Conservation (phyloP, 2,888 invertebrate species). For the Emmelina monodactyla region DNA sequence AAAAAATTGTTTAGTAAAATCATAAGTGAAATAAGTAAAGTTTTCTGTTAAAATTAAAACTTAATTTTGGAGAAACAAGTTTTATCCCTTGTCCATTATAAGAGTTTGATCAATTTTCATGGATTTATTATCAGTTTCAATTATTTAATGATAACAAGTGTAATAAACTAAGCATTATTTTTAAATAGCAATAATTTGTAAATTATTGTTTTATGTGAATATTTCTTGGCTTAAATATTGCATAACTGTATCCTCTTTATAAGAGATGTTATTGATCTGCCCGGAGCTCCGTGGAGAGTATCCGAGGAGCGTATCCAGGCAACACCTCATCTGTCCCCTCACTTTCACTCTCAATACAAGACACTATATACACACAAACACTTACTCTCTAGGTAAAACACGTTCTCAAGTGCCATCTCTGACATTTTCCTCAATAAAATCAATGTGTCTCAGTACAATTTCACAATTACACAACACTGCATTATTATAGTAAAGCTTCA, state of each 20-base stretch:
- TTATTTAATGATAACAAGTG: no score
- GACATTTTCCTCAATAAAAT: conserved; percentile 37
- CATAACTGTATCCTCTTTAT: conserved; percentile 50
- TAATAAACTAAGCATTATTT: no score
- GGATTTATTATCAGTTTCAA: no score
- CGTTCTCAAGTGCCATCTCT: conserved; percentile 60
- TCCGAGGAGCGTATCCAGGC: conserved; percentile 51
- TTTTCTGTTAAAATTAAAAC: no score
- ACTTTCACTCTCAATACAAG: conserved; percentile 31
- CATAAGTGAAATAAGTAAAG: no score
- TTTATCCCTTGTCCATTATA: no score
- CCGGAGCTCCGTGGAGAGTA: conserved; percentile 35
- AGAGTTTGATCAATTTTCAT: no score
- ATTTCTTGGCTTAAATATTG: conserved; percentile 31
- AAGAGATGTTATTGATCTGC: conserved; percentile 61
- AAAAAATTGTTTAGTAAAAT: no score
- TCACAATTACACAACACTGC: conserved; percentile 30
- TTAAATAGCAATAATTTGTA: no score
- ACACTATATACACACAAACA: conserved; percentile 24
- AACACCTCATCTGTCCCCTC: conserved; percentile 52
- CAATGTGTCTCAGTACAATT: conserved; percentile 22
- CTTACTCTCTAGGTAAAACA: conserved; percentile 64
- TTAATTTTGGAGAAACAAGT: no score
- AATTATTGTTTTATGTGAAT: no score
- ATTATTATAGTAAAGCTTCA: conserved; percentile 34